phyloP scores from a whole-genome alignment of 2,888 invertebrate species.

The Lordiphosa andalusiaca region DNA sequence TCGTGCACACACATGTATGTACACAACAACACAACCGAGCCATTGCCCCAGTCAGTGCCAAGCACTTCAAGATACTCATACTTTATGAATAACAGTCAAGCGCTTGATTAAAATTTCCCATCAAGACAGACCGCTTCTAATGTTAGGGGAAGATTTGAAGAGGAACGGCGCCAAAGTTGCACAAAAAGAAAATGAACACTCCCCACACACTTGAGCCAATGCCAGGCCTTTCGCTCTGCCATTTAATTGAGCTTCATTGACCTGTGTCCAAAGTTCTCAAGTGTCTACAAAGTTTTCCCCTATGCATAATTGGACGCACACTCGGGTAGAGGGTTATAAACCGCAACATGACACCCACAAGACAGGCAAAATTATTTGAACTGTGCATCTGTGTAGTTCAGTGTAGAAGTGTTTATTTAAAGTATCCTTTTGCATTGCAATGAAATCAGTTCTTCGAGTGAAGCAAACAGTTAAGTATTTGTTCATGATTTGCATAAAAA shows the following conservation, averaged over 20 bases:
- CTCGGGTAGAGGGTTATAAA: slow-evolving; percentile 8
- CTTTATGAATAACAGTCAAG: slow-evolving; percentile 13
- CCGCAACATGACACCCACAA: slow-evolving; percentile 13
- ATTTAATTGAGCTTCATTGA: slow-evolving; percentile 61
- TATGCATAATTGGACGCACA: slow-evolving; percentile 47
- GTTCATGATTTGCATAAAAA: too few species aligned
- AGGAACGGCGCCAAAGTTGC: slow-evolving; percentile 63
- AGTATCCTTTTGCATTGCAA: too few species aligned
- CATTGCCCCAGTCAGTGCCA: slow-evolving; percentile 1
- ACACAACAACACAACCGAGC: slow-evolving; percentile 33
- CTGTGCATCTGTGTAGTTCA: too few species aligned
- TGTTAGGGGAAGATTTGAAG: slow-evolving; percentile 12
- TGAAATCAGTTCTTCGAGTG: too few species aligned
- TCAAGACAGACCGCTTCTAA: slow-evolving; percentile 29
- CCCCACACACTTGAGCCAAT: slow-evolving; percentile 21
- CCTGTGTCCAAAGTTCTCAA: slow-evolving; percentile 44
- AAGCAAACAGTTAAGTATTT: too few species aligned
- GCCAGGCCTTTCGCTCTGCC: slow-evolving; percentile 17
- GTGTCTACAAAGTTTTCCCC: slow-evolving; percentile 39
- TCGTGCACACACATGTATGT: slow-evolving; percentile 19
- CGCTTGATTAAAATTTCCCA: slow-evolving; percentile 42
- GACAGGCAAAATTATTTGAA: background rate
- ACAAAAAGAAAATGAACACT: slow-evolving; percentile 1
- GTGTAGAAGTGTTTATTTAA: too few species aligned
- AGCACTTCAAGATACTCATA: slow-evolving; percentile 45